These are phyloP conservation scores for Brachionus manjavacas DNA, from an alignment of 1,140 invertebrate genomes.

Conservation along the genomic window DNA sequence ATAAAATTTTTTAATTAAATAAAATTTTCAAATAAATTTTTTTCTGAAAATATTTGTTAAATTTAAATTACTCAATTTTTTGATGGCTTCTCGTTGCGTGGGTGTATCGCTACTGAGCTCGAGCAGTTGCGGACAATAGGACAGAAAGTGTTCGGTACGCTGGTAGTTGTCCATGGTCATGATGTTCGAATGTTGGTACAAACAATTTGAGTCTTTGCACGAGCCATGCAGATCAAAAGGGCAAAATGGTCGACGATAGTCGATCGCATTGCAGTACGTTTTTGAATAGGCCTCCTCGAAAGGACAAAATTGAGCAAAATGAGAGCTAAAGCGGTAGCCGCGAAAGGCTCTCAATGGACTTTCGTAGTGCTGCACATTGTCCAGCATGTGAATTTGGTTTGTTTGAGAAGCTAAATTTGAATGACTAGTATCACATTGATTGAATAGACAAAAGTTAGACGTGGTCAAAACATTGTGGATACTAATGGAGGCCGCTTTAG, in stretches of 20 bases:
- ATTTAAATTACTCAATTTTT: slow-evolving; percentile 11
- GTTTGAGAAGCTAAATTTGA: background rate
- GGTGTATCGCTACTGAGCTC: slow-evolving; percentile 14
- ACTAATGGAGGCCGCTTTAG: background rate
- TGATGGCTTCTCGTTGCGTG: background rate
- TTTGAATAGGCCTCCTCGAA: slow-evolving; percentile 40
- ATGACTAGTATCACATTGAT: background rate
- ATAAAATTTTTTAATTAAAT: too few relatives aligned
- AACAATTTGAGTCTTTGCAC: slow-evolving; percentile 37
- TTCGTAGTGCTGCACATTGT: slow-evolving; percentile 7
- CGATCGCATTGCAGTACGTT: background rate
- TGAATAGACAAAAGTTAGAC: slow-evolving; percentile 12
- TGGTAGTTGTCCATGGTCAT: slow-evolving; percentile 41
- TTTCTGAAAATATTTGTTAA: too few relatives aligned
- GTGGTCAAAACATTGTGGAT: background rate
- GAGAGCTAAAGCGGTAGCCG: slow-evolving; percentile 33
- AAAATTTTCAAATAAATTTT: too few relatives aligned
- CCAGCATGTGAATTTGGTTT: background rate
- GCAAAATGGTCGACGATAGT: slow-evolving; percentile 30
- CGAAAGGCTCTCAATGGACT: slow-evolving; percentile 28
- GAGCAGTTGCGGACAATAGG: slow-evolving; percentile 15
- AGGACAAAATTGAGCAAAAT: background rate
- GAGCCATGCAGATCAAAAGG: slow-evolving; percentile 42
- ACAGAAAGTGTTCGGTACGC: slow-evolving; percentile 38
- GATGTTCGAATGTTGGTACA: slow-evolving; percentile 29